phyloP scores from a whole-genome alignment of 2,888 invertebrate genomes.

The Coelinius sp. region DNA sequence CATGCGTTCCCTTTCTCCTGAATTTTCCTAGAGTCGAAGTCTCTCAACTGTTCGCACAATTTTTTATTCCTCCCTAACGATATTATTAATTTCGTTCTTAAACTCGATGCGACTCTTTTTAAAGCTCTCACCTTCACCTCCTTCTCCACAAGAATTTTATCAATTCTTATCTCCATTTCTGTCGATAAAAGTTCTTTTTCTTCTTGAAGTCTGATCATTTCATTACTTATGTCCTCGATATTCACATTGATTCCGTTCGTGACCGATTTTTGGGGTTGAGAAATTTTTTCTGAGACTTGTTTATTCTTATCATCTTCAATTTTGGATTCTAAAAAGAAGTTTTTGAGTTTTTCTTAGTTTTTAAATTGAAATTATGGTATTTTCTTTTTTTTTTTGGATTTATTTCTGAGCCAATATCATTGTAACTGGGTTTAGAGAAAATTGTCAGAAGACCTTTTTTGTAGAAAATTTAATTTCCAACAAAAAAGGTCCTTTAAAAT shows the following conservation, averaged over 20 bases:
- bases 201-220: not conserved
- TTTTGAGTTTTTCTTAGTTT: no score
- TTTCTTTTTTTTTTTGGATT: no score
- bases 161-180: slow-evolving; percentile 45
- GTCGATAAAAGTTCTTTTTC: slow-evolving; percentile 38
- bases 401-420: no score
- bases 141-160: slow-evolving; percentile 38
- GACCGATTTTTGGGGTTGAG: not conserved
- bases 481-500: no score
- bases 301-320: not conserved
- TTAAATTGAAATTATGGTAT: no score
- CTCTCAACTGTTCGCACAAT: slow-evolving; percentile 35
- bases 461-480: no score
- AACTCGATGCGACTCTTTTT: slow-evolving; percentile 31
- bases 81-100: slow-evolving; percentile 29
- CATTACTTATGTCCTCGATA: not conserved
- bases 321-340: not conserved
- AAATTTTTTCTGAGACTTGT: not conserved
- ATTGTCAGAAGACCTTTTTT: no score
- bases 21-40: slow-evolving; percentile 5
- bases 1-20: not conserved
- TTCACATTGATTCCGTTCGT: not conserved
- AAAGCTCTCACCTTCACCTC: slow-evolving; percentile 38
- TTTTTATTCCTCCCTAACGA: slow-evolving; percentile 35
- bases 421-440: no score